Base-by-base conservation (phyloP, 64 coral and sea anemone genomes). In the Porites lutea region DNA sequence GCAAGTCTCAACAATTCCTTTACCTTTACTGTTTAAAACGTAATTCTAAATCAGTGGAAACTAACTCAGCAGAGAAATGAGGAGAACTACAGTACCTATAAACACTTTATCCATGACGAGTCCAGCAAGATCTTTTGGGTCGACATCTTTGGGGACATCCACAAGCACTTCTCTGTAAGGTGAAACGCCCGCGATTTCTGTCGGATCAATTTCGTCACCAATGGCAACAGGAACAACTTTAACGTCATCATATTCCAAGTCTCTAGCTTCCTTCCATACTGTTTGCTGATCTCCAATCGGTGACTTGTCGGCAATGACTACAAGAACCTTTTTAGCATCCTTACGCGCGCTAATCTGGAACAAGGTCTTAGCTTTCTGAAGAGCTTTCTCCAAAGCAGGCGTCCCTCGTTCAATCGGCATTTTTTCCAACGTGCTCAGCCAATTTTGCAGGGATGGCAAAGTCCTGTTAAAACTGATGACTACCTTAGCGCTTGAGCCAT, bases 141-240 rank as follows among this genome's bases (percentile, higher is more conserved):
- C 78, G 50, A 88, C 82, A 37, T 90, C 89, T 49, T 65, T 50
- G 48, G 46, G 79, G 13, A 50, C 92, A 49, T 71, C 67, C 15
- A 97, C 88, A 3, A 97, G 6, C 12, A 97, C 91, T 52, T 97
- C 88, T 86, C 91, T 93, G 54, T 94, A 91, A 13, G 95, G 83
- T 6, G 95, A 97, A 7, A 97, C 75, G 7, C 77, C 44, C 45
- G 77, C 67, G 13, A 97, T 58, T 62, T 86, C 68, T 45, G 65
- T 72, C 43, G 81, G 37, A 55, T 91, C 62, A 59, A 92, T 89
- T n/a, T 91, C 92, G 50, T 70, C n/a, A 52, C 95, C 92, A 88
- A 97, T 53, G 23, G 95, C 64, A 57, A 97, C 95, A 87, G 89
- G 78, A 48, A 97, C 84, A 53, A 97, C 75, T 60, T 89, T 92